Conservation (phyloP, 2,888 invertebrate genomes). For the Strigamia transsilvanica region DNA sequence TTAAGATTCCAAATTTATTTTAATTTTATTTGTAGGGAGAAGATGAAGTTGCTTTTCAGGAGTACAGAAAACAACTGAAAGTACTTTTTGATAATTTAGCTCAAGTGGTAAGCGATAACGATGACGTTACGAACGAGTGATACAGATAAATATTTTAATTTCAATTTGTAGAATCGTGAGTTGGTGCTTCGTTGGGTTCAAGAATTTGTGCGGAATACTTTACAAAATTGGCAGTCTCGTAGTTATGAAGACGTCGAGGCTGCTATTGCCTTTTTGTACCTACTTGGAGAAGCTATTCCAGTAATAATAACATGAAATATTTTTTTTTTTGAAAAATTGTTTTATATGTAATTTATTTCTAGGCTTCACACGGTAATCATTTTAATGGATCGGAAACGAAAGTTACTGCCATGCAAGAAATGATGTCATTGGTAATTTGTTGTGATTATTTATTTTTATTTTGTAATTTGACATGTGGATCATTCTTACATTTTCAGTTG, state of each 20-base stretch:
- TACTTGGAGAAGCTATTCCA: constrained; percentile 67
- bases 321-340: background rate
- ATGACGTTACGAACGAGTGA: background rate
- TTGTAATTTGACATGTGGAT: background rate
- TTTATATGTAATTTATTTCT: background rate
- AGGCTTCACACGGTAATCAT: constrained; percentile 64
- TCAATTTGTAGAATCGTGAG: constrained; percentile 63
- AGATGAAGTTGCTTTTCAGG: constrained; percentile 68
- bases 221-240: constrained; percentile 65
- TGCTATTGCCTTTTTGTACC: constrained; percentile 67
- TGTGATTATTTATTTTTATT: background rate
- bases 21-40: constrained; percentile 63
- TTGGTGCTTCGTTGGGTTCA: constrained; percentile 65
- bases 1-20: background rate
- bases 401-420: constrained; percentile 64
- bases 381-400: constrained; percentile 63
- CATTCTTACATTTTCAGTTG: constrained; percentile 61
- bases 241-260: constrained; percentile 67
- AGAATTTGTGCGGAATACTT: constrained; percentile 63
- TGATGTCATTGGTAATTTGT: constrained; percentile 64
- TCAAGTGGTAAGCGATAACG: constrained; percentile 62
- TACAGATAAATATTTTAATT: background rate
- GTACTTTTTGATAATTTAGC: constrained; percentile 68
- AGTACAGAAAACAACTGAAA: constrained; percentile 68
- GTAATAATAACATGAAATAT: constrained; percentile 48